A percentile compares a stretch with the other conserved stretches of the same genome.
Conservation (phyloP, 2,797 vertebrate species). For the Eulemur albifrons region DNA sequence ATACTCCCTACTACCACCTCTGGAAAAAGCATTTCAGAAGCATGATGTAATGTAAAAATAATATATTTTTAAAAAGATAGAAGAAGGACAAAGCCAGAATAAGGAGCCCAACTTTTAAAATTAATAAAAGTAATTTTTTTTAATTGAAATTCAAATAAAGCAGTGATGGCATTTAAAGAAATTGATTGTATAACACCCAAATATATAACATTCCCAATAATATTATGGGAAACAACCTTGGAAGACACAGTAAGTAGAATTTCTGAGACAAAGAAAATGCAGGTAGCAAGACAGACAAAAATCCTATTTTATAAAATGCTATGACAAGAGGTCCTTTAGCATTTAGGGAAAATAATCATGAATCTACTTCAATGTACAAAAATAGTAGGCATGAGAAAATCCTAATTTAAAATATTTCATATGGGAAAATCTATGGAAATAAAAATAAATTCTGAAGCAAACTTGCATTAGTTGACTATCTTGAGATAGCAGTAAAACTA, state of each 20-base stretch:
- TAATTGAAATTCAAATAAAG: neutral
- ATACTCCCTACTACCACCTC: neutral
- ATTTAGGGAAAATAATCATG: neutral
- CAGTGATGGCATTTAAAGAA: neutral
- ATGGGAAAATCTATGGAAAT: neutral
- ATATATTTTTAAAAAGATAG: neutral
- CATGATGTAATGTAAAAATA: neutral
- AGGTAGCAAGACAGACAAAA: neutral
- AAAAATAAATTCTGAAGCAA: slow-evolving; percentile 15
- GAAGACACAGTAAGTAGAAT: neutral
- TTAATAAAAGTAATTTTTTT: neutral
- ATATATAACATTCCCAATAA: neutral
- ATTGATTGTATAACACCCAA: neutral
- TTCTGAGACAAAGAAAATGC: neutral
- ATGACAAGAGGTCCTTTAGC: neutral
- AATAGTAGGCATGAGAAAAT: neutral
- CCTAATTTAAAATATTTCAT: slow-evolving; percentile 42
- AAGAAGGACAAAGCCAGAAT: neutral
- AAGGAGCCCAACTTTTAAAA: neutral
- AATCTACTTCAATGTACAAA: neutral
- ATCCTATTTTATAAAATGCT: neutral
- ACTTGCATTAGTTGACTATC: neutral
- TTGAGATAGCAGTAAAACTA: neutral
- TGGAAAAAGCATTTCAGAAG: neutral
- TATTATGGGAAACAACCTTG: neutral